Conservation (phyloP, 1,140 invertebrate species). For the Aethina tumida region DNA sequence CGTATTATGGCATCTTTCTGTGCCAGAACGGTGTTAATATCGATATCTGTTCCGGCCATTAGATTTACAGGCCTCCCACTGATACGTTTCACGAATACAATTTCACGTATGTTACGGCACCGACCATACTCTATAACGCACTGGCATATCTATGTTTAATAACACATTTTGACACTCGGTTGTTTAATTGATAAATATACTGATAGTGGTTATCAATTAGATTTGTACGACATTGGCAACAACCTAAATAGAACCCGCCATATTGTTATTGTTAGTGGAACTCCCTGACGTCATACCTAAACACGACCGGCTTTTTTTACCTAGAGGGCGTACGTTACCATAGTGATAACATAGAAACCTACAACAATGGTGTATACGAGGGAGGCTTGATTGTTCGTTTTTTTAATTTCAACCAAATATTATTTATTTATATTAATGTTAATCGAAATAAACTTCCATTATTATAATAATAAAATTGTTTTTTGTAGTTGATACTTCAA, state of each 20-base stretch:
- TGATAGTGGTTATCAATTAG: slow-evolving; percentile 6
- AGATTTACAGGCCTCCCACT: slow-evolving; percentile 27
- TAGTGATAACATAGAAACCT: no score
- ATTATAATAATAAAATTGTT: no score
- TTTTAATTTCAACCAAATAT: no score
- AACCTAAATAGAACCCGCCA: slow-evolving; percentile 15
- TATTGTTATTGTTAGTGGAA: slow-evolving; percentile 14
- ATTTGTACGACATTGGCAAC: slow-evolving; percentile 8
- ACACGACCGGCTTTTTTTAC: no score
- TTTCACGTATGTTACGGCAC: slow-evolving; percentile 10
- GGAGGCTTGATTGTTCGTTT: no score
- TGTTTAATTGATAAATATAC: slow-evolving; percentile 5
- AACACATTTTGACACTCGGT: slow-evolving; percentile 1
- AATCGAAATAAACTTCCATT: no score
- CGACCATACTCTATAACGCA: slow-evolving; percentile 14
- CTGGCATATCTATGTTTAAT: slow-evolving; percentile 8
- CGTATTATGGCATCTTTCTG: slow-evolving; percentile 36
- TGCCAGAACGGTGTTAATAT: slow-evolving; percentile 31
- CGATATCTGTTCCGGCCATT: slow-evolving; percentile 33
- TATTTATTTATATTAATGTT: no score
- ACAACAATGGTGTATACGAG: no score
- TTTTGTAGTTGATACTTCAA: no score
- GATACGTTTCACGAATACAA: slow-evolving; percentile 21
- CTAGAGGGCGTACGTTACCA: no score
- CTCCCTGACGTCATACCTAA: slow-evolving; percentile 11